Conservation (phyloP, 2,113 vertebrate genomes). For the Alethe castanea region DNA sequence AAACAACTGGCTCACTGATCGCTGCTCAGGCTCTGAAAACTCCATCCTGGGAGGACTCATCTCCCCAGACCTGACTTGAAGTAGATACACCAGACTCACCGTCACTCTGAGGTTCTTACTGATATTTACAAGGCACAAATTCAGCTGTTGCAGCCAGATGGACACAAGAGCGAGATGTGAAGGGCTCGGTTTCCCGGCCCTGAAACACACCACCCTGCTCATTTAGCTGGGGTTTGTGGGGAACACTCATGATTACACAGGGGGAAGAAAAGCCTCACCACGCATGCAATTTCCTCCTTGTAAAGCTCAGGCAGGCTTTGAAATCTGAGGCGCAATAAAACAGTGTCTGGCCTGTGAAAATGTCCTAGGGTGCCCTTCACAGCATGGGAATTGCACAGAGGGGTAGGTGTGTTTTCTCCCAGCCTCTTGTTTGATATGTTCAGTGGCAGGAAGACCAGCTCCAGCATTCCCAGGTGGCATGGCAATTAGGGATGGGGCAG, state of each 20-base stretch:
- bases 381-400: neutral
- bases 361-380: constrained; percentile 55
- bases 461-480: neutral
- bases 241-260: constrained; percentile 22
- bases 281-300: constrained; percentile 60
- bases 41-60: accelerated
- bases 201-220: neutral
- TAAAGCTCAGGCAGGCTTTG: constrained; percentile 57
- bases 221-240: constrained; percentile 18
- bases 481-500: neutral
- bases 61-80: neutral
- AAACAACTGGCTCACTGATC: neutral
- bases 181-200: neutral
- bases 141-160: constrained; percentile 4
- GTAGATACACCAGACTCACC: neutral
- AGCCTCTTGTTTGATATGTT: neutral
- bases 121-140: neutral
- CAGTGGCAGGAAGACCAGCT: neutral
- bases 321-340: constrained; percentile 58
- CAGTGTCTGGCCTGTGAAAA: neutral
- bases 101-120: neutral
- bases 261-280: constrained; percentile 36
- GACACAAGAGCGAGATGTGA: neutral
- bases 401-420: neutral
- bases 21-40: neutral